phyloP scores from a whole-genome alignment of 2,797 vertebrate species.

The Pipistrellus nathusii region DNA sequence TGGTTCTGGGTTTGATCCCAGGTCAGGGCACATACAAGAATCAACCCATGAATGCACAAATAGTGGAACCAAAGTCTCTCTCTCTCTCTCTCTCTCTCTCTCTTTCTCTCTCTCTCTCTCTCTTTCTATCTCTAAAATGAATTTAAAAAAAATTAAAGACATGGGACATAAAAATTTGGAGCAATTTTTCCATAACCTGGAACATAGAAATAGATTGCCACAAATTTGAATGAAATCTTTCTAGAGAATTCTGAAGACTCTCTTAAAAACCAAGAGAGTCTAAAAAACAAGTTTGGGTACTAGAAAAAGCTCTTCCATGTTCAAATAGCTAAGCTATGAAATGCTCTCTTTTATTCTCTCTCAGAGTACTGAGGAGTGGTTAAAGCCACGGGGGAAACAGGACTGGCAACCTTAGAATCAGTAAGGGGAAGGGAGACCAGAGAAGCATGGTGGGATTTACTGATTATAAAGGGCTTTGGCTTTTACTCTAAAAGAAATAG shows the following conservation, averaged over 20 bases:
- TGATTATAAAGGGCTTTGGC: neutral
- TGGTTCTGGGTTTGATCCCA: neutral
- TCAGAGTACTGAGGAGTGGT: neutral
- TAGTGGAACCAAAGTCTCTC: neutral
- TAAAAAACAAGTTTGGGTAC: neutral
- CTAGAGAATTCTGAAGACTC: neutral
- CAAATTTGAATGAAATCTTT: neutral
- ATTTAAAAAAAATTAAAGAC: neutral
- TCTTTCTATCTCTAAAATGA: neutral
- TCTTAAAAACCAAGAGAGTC: neutral
- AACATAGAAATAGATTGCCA: neutral
- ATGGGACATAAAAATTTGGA: neutral
- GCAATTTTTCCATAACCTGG: neutral
- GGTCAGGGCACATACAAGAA: neutral
- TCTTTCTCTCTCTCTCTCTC: too few relatives aligned
- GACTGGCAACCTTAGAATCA: neutral
- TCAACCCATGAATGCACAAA: neutral
- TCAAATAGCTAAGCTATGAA: neutral
- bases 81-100: too few relatives aligned
- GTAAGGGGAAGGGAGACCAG: neutral
- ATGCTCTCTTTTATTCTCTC: neutral
- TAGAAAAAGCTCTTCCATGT: neutral
- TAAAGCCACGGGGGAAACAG: neutral
- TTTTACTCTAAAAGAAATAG: slow-evolving; percentile 7
- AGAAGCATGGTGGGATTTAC: neutral